A percentile compares a stretch with the other conserved stretches of the same genome.
Conservation (phyloP, 1,140 invertebrate genomes). For the Brachionus angularis region DNA sequence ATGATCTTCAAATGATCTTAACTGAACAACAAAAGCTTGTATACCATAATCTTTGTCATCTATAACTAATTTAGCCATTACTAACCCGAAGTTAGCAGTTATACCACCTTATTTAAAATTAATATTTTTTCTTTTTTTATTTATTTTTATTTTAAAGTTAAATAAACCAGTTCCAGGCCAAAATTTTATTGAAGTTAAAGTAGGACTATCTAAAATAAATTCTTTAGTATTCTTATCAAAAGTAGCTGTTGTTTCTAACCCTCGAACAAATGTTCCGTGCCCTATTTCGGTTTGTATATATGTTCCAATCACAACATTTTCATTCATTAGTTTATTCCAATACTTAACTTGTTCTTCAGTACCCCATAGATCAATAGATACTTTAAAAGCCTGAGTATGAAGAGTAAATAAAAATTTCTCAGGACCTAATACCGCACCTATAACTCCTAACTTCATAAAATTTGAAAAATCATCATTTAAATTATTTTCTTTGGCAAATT, state of each 20-base stretch:
- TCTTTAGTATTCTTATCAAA: slow-evolving; percentile 78
- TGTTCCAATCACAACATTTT: slow-evolving; percentile 77
- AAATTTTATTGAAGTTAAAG: slow-evolving; percentile 83
- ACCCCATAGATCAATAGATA: slow-evolving; percentile 78
- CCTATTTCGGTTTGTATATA: slow-evolving; percentile 92
- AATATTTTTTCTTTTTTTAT: not conserved
- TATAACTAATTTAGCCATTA: slow-evolving; percentile 78
- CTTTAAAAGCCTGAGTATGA: slow-evolving; percentile 88
- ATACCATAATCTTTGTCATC: slow-evolving; percentile 81
- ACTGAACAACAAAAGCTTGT: slow-evolving; percentile 85
- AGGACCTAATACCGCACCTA: slow-evolving; percentile 27
- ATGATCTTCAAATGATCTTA: slow-evolving; percentile 79
- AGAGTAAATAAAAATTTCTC: slow-evolving; percentile 46
- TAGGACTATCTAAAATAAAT: slow-evolving; percentile 81
- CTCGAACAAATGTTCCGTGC: slow-evolving; percentile 84
- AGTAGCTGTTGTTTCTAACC: slow-evolving; percentile 82
- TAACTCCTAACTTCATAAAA: slow-evolving; percentile 13
- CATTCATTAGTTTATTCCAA: slow-evolving; percentile 77
- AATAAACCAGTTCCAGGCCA: slow-evolving; percentile 84
- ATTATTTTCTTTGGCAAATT: slow-evolving; percentile 28
- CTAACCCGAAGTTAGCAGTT: slow-evolving; percentile 79
- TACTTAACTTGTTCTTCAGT: slow-evolving; percentile 76
- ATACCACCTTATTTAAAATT: slow-evolving; percentile 71
- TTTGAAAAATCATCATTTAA: not conserved
- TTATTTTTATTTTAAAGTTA: not conserved